A percentile compares a stretch with the other conserved stretches of the same genome.
These are phyloP conservation scores for Xanthia togata DNA, from an alignment of 2,888 invertebrate genomes.

Conservation along the genomic window DNA sequence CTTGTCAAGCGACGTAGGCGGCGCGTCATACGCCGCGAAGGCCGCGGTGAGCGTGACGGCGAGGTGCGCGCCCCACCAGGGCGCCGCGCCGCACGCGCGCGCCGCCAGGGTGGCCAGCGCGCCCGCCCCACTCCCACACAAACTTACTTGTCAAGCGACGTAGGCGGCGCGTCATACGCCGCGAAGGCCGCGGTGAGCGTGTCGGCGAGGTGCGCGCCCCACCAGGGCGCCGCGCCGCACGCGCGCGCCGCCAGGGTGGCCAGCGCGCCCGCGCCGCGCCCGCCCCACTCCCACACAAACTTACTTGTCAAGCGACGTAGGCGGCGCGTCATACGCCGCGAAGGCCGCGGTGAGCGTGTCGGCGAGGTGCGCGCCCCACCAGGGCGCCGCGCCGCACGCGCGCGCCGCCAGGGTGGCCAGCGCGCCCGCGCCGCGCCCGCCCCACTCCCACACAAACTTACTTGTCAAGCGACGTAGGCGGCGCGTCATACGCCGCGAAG, in stretches of 20 bases:
- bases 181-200: constrained; percentile 95
- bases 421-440: constrained; percentile 94
- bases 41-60: constrained; percentile 94
- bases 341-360: constrained; percentile 95
- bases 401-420: constrained; percentile 95
- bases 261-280: constrained; percentile 94
- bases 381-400: constrained; percentile 93
- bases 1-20: constrained; percentile 96
- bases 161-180: constrained; percentile 94
- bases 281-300: constrained; percentile 86
- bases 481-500: constrained; percentile 94
- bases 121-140: constrained; percentile 92
- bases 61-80: constrained; percentile 98
- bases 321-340: constrained; percentile 94
- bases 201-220: constrained; percentile 97
- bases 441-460: constrained; percentile 86
- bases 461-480: constrained; percentile 96
- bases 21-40: constrained; percentile 94
- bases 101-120: constrained; percentile 95
- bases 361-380: constrained; percentile 98
- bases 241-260: constrained; percentile 95
- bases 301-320: constrained; percentile 96
- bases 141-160: constrained; percentile 95
- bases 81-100: constrained; percentile 93
- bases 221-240: constrained; percentile 95